Evolutionary conservation across 2,113 vertebrate species (phyloP).

Genomic region (Nesospiza acunhae): DNA sequence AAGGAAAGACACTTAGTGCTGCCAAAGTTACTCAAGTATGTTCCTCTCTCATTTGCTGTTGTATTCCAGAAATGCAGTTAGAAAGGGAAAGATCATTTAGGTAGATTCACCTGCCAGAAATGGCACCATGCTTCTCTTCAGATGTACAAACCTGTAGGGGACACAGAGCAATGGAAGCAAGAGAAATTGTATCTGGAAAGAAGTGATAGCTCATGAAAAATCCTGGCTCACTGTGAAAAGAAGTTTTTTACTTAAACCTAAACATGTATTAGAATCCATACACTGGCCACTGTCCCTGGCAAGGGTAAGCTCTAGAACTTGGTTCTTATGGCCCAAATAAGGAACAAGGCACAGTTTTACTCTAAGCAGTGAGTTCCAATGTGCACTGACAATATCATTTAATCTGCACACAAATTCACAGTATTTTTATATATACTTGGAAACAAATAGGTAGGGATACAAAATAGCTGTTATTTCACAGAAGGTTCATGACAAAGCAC

Average conservation of each 20-base stretch:
- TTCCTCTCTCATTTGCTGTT: background rate
- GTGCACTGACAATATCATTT: background rate
- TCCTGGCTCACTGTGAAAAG: background rate
- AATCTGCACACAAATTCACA: background rate
- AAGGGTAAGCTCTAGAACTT: background rate
- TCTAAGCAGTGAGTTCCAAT: background rate
- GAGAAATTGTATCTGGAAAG: background rate
- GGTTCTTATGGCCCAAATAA: background rate
- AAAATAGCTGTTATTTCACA: background rate
- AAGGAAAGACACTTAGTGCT: background rate
- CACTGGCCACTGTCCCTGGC: background rate
- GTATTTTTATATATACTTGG: background rate
- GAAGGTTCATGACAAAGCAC: background rate
- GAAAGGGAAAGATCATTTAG: background rate
- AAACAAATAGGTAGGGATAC: background rate
- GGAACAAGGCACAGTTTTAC: background rate
- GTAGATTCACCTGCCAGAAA: background rate
- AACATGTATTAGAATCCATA: background rate
- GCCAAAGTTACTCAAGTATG: background rate
- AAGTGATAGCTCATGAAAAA: rapidly evolving
- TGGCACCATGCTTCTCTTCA: background rate
- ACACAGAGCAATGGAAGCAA: background rate
- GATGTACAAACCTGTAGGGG: background rate
- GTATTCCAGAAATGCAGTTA: background rate
- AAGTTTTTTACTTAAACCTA: background rate